Percentiles rank a stretch among this genome's conserved stretches.
Evolutionary conservation across 2,113 vertebrate species (phyloP).

Genomic region (Actenoides lindsayi): DNA sequence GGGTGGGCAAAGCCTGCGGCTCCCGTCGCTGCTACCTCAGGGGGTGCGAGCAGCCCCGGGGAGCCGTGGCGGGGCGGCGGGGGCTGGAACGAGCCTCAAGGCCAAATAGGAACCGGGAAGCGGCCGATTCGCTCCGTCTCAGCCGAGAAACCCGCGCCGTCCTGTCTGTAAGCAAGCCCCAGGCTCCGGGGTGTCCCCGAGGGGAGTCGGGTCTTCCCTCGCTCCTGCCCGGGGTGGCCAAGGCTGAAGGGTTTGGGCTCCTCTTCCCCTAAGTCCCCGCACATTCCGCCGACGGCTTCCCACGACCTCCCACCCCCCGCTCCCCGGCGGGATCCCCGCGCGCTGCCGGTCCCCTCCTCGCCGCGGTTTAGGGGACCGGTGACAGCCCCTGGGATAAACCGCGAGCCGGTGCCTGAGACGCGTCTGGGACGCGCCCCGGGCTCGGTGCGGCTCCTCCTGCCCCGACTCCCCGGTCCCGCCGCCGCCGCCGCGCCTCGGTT

Average conservation of each 20-base stretch:
- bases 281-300: neutral
- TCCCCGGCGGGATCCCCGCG: neutral
- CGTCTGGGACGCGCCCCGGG: too few species aligned
- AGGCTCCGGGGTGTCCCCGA: neutral
- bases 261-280: neutral
- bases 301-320: neutral
- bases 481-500: neutral
- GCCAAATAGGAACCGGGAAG: neutral
- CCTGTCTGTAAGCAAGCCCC: neutral
- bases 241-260: neutral
- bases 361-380: neutral
- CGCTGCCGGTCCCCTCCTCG: neutral
- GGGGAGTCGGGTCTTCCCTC: too few species aligned
- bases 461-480: too few species aligned
- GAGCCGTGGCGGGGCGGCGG: too few species aligned
- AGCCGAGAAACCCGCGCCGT: neutral
- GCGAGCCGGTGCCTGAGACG: neutral
- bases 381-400: neutral
- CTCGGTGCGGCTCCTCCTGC: neutral
- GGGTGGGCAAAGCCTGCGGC: neutral
- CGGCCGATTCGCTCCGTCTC: neutral
- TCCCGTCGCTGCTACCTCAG: neutral
- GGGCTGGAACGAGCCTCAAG: neutral
- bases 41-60: neutral
- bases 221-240: too few species aligned